Conservation (phyloP, 2,797 vertebrate species). For the Octomys mimax region DNA sequence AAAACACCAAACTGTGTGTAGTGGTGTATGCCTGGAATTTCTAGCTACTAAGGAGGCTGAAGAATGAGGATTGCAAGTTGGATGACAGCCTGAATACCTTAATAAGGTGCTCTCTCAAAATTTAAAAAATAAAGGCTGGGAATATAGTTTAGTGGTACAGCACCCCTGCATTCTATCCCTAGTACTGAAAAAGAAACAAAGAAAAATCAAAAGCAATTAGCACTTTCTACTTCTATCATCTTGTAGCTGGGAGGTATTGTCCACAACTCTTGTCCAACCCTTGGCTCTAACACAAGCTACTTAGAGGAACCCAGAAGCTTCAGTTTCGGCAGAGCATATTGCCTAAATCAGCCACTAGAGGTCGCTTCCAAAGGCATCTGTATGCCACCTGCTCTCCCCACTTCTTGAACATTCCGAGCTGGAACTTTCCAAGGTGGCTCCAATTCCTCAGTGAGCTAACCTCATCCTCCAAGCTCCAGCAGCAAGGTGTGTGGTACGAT, state of each 20-base stretch:
- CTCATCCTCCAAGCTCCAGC: conserved; percentile 46
- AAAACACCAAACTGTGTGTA: neutral
- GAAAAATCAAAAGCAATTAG: neutral
- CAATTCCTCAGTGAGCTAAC: neutral
- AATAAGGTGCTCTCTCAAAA: neutral
- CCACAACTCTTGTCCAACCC: neutral
- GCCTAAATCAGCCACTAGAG: conserved; percentile 75
- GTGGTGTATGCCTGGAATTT: neutral
- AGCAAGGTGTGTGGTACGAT: conserved; percentile 1
- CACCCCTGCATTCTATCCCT: neutral
- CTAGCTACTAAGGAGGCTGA: neutral
- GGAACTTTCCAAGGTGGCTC: conserved; percentile 78
- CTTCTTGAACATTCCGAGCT: neutral
- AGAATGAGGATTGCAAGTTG: neutral
- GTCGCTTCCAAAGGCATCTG: conserved; percentile 61
- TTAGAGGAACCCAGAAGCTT: neutral
- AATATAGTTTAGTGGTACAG: neutral
- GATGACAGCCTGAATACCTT: neutral
- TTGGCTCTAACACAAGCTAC: neutral
- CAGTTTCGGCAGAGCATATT: conserved; percentile 53
- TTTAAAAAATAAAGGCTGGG: neutral
- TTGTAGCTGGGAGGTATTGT: neutral
- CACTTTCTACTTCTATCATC: conserved; percentile 12
- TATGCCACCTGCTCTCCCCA: conserved; percentile 46
- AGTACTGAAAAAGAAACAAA: neutral